Evolutionary conservation across 2,888 invertebrate genomes (phyloP).

Genomic region (Dynastes hyllus): DNA sequence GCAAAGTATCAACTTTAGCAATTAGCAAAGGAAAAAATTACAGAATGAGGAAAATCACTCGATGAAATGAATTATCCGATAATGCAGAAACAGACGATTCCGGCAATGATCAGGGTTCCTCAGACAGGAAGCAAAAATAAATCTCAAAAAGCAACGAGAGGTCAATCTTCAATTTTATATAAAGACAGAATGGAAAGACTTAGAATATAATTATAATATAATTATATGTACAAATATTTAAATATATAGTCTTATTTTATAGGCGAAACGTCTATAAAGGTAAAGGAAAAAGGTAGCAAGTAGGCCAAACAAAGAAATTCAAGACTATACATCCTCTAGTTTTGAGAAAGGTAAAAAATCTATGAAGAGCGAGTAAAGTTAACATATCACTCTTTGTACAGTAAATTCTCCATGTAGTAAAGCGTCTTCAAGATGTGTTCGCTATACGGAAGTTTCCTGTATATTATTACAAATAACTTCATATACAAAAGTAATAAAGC

Average conservation of each 20-base stretch:
- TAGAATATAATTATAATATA: background rate
- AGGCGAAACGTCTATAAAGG: no score
- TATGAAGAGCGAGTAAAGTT: no score
- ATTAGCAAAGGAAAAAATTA: constrained; percentile 50
- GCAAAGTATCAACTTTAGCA: constrained; percentile 51
- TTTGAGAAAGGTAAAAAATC: no score
- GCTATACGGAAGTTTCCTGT: background rate
- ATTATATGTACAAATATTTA: background rate
- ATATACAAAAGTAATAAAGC: background rate
- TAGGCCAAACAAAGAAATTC: no score
- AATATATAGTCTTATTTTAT: background rate
- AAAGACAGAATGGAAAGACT: background rate
- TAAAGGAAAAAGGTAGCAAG: no score
- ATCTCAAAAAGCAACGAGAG: background rate
- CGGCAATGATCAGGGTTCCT: constrained; percentile 1
- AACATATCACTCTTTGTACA: no score
- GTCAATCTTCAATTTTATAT: background rate
- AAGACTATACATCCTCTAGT: no score
- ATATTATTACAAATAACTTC: background rate
- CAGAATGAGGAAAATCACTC: constrained; percentile 52
- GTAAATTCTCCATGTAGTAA: no score
- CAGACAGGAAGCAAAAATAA: background rate
- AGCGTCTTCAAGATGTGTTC: background rate
- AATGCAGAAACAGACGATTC: constrained; percentile 34
- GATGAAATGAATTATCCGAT: constrained; percentile 50